These are phyloP conservation scores for Drosophila sucinea DNA, from an alignment of 1,140 invertebrate species.

Conservation along the genomic window DNA sequence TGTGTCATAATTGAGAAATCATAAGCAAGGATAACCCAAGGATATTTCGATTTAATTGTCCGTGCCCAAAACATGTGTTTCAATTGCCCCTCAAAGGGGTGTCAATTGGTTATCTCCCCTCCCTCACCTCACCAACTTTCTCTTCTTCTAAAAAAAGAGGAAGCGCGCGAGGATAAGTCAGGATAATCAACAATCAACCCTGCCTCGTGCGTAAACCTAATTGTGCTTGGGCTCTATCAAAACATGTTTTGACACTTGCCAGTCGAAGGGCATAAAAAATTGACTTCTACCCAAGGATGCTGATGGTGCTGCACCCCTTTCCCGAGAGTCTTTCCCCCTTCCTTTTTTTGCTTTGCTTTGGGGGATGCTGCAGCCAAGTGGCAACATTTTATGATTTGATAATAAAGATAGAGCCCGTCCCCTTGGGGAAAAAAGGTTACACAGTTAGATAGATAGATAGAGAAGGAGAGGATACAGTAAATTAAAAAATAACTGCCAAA, in stretches of 20 bases:
- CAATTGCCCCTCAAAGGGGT: conserved; percentile 63
- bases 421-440: conserved; percentile 30
- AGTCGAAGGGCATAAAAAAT: conserved; percentile 68
- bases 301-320: conserved; percentile 77
- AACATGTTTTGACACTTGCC: conserved; percentile 82
- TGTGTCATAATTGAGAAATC: conserved; percentile 80
- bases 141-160: conserved; percentile 25
- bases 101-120: conserved; percentile 46
- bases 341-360: conserved; percentile 5
- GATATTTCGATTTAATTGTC: conserved; percentile 68
- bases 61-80: conserved; percentile 73
- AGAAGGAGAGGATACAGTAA: conserved; percentile 43
- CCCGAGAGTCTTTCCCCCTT: conserved; percentile 2
- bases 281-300: conserved; percentile 33
- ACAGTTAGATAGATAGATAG: background rate
- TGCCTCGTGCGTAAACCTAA: conserved; percentile 44
- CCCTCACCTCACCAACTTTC: background rate
- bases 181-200: conserved; percentile 19
- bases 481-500: conserved; percentile 65
- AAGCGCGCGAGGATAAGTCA: background rate
- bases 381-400: conserved; percentile 83
- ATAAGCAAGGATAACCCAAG: conserved; percentile 52
- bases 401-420: conserved; percentile 70
- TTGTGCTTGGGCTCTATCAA: conserved; percentile 68
- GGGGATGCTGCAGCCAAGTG: conserved; percentile 72